Conservation (phyloP, 2,888 invertebrate genomes). For the Auanema sp. region DNA sequence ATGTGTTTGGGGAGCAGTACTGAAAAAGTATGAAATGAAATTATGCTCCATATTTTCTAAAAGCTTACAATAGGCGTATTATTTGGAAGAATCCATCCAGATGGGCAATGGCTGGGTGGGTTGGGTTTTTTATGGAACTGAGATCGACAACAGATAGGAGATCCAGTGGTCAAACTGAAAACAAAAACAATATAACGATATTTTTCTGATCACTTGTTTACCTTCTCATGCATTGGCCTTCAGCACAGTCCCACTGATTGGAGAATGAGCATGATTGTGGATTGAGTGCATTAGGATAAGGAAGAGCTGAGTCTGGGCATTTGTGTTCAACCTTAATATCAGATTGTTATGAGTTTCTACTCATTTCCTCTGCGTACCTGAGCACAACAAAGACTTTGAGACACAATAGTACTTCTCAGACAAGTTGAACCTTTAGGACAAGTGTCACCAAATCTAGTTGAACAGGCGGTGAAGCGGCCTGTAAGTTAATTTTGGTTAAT, state of each 20-base stretch:
- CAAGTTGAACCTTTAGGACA: constrained; percentile 50
- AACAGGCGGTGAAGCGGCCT: constrained; percentile 22
- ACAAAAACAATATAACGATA: neutral
- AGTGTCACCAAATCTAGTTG: constrained; percentile 21
- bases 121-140: constrained; percentile 2
- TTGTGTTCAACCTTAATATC: constrained; percentile 18
- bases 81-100: constrained; percentile 20
- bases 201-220: neutral
- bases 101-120: constrained; percentile 9
- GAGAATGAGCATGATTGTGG: constrained; percentile 12
- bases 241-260: constrained; percentile 13
- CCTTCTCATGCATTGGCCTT: constrained; percentile 20
- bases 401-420: constrained; percentile 29
- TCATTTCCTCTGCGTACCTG: constrained; percentile 7
- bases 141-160: constrained; percentile 19
- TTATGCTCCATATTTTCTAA: neutral
- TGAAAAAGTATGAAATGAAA: constrained; percentile 3
- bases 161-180: constrained; percentile 17
- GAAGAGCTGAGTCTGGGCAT: constrained; percentile 16
- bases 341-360: too few relatives aligned
- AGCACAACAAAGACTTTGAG: constrained; percentile 18
- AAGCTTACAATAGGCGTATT: constrained; percentile 12
- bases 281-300: constrained; percentile 5
- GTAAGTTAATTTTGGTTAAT: neutral
- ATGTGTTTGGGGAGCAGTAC: constrained; percentile 15